Percentiles rank a stretch among this genome's conserved stretches.
Conservation (phyloP, 2,888 invertebrate genomes). For the Campaea margaritaria region DNA sequence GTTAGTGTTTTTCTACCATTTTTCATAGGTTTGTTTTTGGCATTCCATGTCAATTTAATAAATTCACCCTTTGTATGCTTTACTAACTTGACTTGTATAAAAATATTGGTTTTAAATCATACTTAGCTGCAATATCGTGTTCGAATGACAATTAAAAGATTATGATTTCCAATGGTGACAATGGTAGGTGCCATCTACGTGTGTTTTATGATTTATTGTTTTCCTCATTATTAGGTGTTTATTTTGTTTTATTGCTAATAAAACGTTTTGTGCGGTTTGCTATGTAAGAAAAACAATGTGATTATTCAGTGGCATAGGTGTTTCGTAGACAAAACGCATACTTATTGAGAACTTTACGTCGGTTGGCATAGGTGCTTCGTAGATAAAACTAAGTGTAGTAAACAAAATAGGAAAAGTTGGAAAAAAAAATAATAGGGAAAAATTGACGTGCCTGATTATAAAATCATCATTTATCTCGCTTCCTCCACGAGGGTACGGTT, state of each 20-base stretch:
- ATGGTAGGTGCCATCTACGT: slow-evolving; percentile 1
- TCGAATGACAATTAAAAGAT: slow-evolving; percentile 10
- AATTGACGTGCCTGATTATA: too few species aligned
- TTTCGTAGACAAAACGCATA: neutral
- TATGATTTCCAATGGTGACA: slow-evolving; percentile 15
- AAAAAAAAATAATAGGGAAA: too few species aligned
- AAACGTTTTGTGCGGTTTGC: too few species aligned
- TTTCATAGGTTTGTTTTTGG: too few species aligned
- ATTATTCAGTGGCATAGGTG: neutral
- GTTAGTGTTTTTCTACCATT: too few species aligned
- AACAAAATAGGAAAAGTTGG: too few species aligned
- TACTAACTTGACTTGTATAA: neutral
- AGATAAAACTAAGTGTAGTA: neutral
- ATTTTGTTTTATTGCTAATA: slow-evolving; percentile 6
- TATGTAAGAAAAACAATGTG: neutral
- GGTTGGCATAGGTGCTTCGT: neutral
- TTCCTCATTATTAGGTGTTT: slow-evolving; percentile 13
- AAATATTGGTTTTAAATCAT: slow-evolving; percentile 3
- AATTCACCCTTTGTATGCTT: too few species aligned
- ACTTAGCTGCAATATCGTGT: slow-evolving; percentile 1
- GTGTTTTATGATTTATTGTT: slow-evolving; percentile 26
- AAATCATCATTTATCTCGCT: too few species aligned
- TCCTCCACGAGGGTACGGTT: too few species aligned
- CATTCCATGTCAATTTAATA: too few species aligned
- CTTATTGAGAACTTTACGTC: too few species aligned